Evolutionary conservation across 2,113 vertebrate genomes (phyloP).

Genomic region (Orcinus orca): DNA sequence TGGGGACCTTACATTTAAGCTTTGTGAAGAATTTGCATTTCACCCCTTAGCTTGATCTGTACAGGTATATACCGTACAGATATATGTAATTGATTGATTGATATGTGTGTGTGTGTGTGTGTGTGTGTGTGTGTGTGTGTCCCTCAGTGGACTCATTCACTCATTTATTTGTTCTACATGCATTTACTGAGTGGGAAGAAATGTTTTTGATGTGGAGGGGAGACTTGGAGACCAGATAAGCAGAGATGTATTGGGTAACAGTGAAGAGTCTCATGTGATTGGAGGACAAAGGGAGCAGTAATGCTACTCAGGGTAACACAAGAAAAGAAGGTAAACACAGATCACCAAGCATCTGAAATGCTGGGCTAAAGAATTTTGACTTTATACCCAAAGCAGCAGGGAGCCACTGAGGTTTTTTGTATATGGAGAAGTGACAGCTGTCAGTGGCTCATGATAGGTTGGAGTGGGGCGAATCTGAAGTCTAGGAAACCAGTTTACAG

Average conservation of each 20-base stretch:
- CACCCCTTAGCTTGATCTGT: not conserved
- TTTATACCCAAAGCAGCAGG: not conserved
- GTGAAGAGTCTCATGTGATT: not conserved
- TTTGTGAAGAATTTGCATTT: not conserved
- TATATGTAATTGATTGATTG: not conserved
- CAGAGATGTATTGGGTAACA: not conserved
- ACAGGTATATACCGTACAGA: not conserved
- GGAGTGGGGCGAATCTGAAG: not conserved
- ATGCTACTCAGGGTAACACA: not conserved
- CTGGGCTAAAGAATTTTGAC: not conserved
- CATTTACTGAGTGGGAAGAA: not conserved
- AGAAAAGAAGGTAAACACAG: not conserved
- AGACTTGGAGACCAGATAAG: not conserved
- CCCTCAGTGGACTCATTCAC: not conserved
- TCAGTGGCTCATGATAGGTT: not conserved
- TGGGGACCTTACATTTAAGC: not conserved
- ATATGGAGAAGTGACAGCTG: not conserved
- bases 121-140: not conserved
- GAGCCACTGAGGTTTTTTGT: not conserved
- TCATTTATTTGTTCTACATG: not conserved
- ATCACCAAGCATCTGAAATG: too few relatives aligned
- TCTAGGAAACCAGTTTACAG: not conserved
- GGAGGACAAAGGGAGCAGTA: not conserved
- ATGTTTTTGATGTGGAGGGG: not conserved
- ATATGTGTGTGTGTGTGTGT: not conserved